A percentile compares a stretch with the other conserved stretches of the same genome.
Evolutionary conservation across 2,797 vertebrate genomes (phyloP).

Genomic region (Malacoctenus gilli): DNA sequence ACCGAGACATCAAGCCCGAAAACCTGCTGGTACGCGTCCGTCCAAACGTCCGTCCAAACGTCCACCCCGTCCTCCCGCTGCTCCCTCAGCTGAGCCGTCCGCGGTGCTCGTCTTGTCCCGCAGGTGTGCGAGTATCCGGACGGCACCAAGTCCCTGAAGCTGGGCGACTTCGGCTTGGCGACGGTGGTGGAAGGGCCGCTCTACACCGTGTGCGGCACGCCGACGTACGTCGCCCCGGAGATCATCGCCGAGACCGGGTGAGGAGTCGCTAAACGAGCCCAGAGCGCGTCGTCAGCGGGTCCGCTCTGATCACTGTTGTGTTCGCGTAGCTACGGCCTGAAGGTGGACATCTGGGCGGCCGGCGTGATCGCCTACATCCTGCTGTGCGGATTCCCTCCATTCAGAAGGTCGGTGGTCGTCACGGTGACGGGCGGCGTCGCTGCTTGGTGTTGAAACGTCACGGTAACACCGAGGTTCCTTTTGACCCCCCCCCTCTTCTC

Average conservation of each 20-base stretch:
- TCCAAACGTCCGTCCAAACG: too few relatives aligned
- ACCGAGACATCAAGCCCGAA: constrained; percentile 98
- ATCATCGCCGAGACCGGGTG: constrained; percentile 97
- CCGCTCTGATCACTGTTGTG: too few relatives aligned
- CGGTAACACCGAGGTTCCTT: too few relatives aligned
- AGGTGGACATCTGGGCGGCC: constrained; percentile 98
- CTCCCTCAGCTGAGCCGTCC: neutral
- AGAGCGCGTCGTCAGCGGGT: too few relatives aligned
- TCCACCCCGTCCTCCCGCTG: too few relatives aligned
- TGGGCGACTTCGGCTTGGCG: constrained; percentile 96
- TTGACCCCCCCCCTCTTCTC: neutral
- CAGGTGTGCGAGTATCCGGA: constrained; percentile 87
- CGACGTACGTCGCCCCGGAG: constrained; percentile 96
- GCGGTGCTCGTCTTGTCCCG: neutral
- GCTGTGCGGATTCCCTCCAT: constrained; percentile 95
- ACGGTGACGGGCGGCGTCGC: too few relatives aligned
- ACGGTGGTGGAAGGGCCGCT: constrained; percentile 94
- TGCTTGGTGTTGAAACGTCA: too few relatives aligned
- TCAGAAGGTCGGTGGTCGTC: constrained; percentile 85
- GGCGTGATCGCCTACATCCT: constrained; percentile 97
- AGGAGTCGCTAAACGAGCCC: too few relatives aligned
- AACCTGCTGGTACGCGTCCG: constrained; percentile 88
- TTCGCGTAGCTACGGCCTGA: constrained; percentile 89
- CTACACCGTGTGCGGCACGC: constrained; percentile 96
- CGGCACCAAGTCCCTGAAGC: constrained; percentile 94